Base-by-base conservation (phyloP, 2,888 invertebrate genomes). In the Xestia c-nigrum region DNA sequence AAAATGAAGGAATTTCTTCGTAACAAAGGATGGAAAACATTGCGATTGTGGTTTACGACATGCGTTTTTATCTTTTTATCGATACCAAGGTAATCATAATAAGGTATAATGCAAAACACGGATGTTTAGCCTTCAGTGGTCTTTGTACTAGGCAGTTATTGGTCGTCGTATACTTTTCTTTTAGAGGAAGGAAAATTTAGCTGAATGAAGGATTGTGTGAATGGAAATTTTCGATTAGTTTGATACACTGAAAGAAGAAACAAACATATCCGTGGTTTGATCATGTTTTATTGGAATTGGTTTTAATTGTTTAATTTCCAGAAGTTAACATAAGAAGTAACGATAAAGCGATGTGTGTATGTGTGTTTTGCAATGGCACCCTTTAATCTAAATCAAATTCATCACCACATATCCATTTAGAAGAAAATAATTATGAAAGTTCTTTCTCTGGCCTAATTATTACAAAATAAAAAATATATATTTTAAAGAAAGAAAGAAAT, bases 11-110 rank as follows among this genome's bases (percentile, higher is more conserved):
- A 85, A 67, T 40, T 43, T n/a, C 46, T 10, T n/a, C 64, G 71
- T 78, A 86, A 78, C 86, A 83, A 86, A 68, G 68, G 63, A 12
- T 40, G 65, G 61, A 19, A 77, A 79, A 84, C 80, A 84, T 47
- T 46, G 69, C 67, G 70, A 85, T 85, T 77, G 73, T 63, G 61
- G 55, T 74, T 83, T 65, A 72, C 69, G 77, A 76, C 69, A 64
- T 31, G 65, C 31, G 68, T 68, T 84, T 71, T 72, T 38, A 59
- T 72, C 65, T 70, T 76, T 76, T 81, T 69, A 64, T 76, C 59
- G 43, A 43, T 47, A 61, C 24, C 43, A 78, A 63, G 71, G 64
- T 43, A 64, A 64, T 43, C 78, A 86, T 83, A 83, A 85, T 77
- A 83, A 24, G 38, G 65, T 55, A 43, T 43, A 47, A 52, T 16